A percentile compares a stretch with the other conserved stretches of the same genome.
Conservation (phyloP, 2,797 vertebrate species). For the Melanotaenia pygmaea region DNA sequence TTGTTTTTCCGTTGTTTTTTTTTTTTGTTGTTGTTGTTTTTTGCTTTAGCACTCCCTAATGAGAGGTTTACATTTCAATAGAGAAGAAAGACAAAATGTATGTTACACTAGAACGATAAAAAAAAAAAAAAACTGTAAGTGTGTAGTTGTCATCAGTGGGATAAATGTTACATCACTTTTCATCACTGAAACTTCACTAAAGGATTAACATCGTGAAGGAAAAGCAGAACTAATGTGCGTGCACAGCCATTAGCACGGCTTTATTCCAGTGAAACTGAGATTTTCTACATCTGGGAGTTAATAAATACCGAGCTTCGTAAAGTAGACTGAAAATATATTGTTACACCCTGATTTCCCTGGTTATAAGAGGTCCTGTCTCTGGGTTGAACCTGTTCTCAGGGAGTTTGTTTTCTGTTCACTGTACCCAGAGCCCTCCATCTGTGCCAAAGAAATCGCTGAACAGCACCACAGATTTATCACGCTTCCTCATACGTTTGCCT, state of each 20-base stretch:
- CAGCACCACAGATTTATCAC: conserved; percentile 17
- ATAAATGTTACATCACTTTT: conserved; percentile 32
- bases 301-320: conserved; percentile 10
- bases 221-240: conserved; percentile 16
- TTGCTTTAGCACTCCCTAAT: neutral
- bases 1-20: neutral
- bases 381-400: conserved; percentile 69
- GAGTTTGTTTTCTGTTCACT: conserved; percentile 59
- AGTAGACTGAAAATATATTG: conserved; percentile 11
- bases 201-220: conserved; percentile 7
- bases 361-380: conserved; percentile 27
- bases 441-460: conserved; percentile 49
- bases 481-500: conserved; percentile 44
- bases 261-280: conserved; percentile 41
- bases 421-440: conserved; percentile 44
- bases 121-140: conserved; percentile 7
- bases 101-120: neutral
- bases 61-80: neutral
- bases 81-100: conserved; percentile 1
- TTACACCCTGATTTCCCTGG: conserved; percentile 15
- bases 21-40: neutral
- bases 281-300: conserved; percentile 30
- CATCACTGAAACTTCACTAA: conserved; percentile 20
- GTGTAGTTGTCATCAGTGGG: neutral
- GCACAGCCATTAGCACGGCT: conserved; percentile 29